Conservation (phyloP, 2,113 vertebrate genomes). For the Paramormyrops kingsleyae region DNA sequence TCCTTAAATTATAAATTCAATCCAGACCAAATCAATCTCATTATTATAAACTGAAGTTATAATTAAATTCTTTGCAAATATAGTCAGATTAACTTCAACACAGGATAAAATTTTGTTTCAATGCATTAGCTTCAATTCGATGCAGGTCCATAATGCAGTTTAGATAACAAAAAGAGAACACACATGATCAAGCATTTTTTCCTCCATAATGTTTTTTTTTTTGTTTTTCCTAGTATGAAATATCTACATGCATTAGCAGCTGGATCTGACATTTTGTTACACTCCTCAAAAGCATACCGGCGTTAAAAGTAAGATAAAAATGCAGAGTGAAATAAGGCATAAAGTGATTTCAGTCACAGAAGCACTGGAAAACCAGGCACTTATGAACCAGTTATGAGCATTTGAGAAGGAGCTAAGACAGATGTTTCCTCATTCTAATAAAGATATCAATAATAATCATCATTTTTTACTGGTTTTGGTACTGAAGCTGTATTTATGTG, state of each 20-base stretch:
- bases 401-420: neutral
- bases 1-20: constrained; percentile 15
- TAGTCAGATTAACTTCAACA: constrained; percentile 12
- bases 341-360: constrained; percentile 5
- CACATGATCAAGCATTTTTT: neutral
- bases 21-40: constrained; percentile 12
- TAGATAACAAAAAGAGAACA: neutral
- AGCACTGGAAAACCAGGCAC: neutral
- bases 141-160: neutral
- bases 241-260: neutral
- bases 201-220: neutral
- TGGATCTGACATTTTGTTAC: neutral
- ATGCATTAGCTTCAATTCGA: neutral
- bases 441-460: constrained; percentile 16
- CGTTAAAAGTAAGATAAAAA: neutral
- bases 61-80: constrained; percentile 11
- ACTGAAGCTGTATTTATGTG: constrained; percentile 20
- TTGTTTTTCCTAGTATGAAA: neutral
- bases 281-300: neutral
- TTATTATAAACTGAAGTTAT: constrained; percentile 14
- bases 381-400: constrained; percentile 1
- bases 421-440: neutral
- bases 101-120: constrained; percentile 13
- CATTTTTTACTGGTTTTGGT: constrained; percentile 10
- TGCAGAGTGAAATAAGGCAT: neutral